Evolutionary conservation across 2,113 vertebrate species (phyloP), one percentile per base, ranked within the genome.

Genomic region (Hirundichthys speculiger): DNA sequence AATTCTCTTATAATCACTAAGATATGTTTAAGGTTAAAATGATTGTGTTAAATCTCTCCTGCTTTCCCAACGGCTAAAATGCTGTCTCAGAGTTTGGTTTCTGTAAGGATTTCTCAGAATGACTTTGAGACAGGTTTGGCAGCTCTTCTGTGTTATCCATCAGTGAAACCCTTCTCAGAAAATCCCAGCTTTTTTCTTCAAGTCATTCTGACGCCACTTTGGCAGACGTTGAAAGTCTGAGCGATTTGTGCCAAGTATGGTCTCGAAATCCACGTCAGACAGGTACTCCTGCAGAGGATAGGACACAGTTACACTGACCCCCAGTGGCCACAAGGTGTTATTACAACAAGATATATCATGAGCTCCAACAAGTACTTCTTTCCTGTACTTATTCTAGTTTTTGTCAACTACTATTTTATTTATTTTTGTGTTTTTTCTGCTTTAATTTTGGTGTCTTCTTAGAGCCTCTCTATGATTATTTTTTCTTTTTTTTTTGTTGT

Each of bases 181-280:
- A 53, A 98, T 90, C 54, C 96, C 94, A 0, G 87, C 85, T 24
- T 94, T 93, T 73, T 96, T 95, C 88, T 98, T 98, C 75, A 98
- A 74, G 0, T 94, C 94, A 40, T 86, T 94, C 84, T 98, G 96
- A 55, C 93, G 93, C 96, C 96, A 99, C 73, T 83, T 91, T n/a
- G 97, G 95, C 90, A 95, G 87, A 38, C 93, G 87, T 67, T 86
- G 89, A 85, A 98, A 98, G 52, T 96, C 93, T 0, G 89, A 8
- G 52, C 94, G 95, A 58, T 81, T 90, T 43, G 93, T 94, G 24
- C 95, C 94, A 0, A 98, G 93, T 82, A 98, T 89, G 7, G 82
- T 91, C 0, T 93, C 86, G 70, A 99, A 98, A 47, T 96, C 94
- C 0, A 63, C 75, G 19, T 97, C 95, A 0, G 94, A 95, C 66